Evolutionary conservation across 2,113 vertebrate genomes (phyloP).

Genomic region (Actenoides lindsayi): DNA sequence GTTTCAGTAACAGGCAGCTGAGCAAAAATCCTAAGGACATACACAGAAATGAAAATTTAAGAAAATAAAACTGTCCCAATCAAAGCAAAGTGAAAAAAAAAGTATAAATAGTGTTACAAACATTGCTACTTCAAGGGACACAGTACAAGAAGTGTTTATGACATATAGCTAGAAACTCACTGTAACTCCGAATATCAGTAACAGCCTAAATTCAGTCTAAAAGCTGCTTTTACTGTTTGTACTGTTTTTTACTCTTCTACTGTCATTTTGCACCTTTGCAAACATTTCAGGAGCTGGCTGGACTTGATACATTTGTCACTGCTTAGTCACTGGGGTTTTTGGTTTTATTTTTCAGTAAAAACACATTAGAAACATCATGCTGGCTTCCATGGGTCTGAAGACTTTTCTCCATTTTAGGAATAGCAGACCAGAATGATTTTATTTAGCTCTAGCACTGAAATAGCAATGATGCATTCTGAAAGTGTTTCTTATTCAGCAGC

Average conservation of each 20-base stretch:
- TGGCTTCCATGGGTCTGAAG: background rate
- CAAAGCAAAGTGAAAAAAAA: background rate
- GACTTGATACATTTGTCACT: background rate
- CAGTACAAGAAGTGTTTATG: background rate
- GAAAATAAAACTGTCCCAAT: background rate
- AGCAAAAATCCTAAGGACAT: background rate
- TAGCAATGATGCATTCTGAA: background rate
- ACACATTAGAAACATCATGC: background rate
- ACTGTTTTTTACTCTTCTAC: background rate
- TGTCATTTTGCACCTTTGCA: background rate
- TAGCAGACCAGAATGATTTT: background rate
- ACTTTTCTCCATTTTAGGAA: background rate
- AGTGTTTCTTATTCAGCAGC: background rate
- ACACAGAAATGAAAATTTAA: background rate
- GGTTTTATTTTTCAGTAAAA: background rate
- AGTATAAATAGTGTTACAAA: background rate
- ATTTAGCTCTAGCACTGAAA: background rate
- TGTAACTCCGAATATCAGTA: background rate
- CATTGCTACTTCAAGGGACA: background rate
- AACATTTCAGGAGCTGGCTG: background rate
- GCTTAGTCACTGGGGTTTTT: background rate
- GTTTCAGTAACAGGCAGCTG: background rate
- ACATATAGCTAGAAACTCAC: background rate
- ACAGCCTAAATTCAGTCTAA: background rate
- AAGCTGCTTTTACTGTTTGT: background rate